Evolutionary conservation across 1,140 invertebrate species (phyloP), one percentile per base, ranked within the genome.

Genomic region (Drosophila biarmipes): DNA sequence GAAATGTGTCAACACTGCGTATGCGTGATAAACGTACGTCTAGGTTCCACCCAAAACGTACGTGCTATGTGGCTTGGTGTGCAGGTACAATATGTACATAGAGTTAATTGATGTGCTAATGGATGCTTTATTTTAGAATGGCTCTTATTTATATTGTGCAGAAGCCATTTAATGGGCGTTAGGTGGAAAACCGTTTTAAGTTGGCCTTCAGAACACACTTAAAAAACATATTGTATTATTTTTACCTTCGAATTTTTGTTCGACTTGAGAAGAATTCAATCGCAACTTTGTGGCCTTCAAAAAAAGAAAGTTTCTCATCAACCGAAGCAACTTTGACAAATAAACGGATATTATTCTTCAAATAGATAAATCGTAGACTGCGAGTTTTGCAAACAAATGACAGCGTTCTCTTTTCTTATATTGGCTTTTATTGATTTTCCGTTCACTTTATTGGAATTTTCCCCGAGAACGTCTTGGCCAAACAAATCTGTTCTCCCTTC

Each of bases 31-130:
- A 42, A n/a, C 4, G 4, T 24, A 19, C 0, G 17, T 34, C 34
- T 34, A 2, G 8, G 34, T 45, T 52, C 15, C 45, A 67, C 63
- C 63, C 10, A 43, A 3, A 7, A n/a, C 15, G 27, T 12, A 42
- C 24, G 7, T 29, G 10, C 10, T n/a, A 21, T 43, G 43, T 42
- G 35, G 8, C 19, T n/a, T 35, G 24, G 21, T 35, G 40, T 64
- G n/a, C 58, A 66, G 55, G 53, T 61, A 46, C 42, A 43, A 58
- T 55, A 43, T 55, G 48, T 61, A 52, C 34, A 74, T 35, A 54
- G 42, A 38, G 48, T 53, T 56, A 82, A 78, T 82, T 74, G 43
- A 54, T 51, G 71, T 58, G 56, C 66, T 75, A 71, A 79, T 84
- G 76, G 71, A 48, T 61, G 57, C 75, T 79, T 46, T 61, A 43